A percentile compares a stretch with the other conserved stretches of the same genome.
phyloP scores from a whole-genome alignment of 2,797 vertebrate genomes.

The Syngnathus rostellatus region DNA sequence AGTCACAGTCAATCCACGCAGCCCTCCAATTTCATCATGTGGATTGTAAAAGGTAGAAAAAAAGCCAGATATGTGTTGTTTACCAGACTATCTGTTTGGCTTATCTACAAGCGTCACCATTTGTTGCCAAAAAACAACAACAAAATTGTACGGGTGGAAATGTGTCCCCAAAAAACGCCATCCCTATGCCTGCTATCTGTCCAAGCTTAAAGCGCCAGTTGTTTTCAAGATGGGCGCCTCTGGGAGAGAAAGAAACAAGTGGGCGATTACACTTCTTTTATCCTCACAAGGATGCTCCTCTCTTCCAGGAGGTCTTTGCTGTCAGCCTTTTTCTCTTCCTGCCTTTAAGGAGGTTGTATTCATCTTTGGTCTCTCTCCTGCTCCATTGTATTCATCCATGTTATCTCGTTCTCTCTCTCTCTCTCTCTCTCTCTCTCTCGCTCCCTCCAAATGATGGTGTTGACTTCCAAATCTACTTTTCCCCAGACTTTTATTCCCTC shows the following conservation, averaged over 20 bases:
- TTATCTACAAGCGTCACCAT: constrained; percentile 7
- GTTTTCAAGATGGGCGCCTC: constrained; percentile 51
- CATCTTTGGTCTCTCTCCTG: no score
- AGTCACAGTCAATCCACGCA: constrained; percentile 52
- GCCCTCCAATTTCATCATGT: constrained; percentile 54
- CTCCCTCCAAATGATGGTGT: neutral
- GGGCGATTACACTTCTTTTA: constrained; percentile 57
- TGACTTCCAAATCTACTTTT: no score
- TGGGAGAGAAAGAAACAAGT: constrained; percentile 60
- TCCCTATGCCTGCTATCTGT: constrained; percentile 62
- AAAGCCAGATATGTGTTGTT: constrained; percentile 20
- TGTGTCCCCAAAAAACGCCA: constrained; percentile 38
- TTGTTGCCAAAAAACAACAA: neutral
- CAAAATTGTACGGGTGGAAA: constrained; percentile 15
- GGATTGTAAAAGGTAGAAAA: constrained; percentile 28
- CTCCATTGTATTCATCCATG: constrained; percentile 23
- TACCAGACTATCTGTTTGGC: constrained; percentile 10
- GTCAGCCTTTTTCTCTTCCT: constrained; percentile 41
- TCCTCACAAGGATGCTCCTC: constrained; percentile 55
- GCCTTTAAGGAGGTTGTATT: constrained; percentile 35
- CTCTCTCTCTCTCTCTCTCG: constrained; percentile 10
- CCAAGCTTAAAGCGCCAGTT: constrained; percentile 64
- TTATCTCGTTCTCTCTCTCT: neutral
- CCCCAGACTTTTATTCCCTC: constrained; percentile 16
- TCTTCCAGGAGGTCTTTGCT: constrained; percentile 55